Evolutionary conservation across 2,888 invertebrate species (phyloP).

Genomic region (Sisyra terminalis): DNA sequence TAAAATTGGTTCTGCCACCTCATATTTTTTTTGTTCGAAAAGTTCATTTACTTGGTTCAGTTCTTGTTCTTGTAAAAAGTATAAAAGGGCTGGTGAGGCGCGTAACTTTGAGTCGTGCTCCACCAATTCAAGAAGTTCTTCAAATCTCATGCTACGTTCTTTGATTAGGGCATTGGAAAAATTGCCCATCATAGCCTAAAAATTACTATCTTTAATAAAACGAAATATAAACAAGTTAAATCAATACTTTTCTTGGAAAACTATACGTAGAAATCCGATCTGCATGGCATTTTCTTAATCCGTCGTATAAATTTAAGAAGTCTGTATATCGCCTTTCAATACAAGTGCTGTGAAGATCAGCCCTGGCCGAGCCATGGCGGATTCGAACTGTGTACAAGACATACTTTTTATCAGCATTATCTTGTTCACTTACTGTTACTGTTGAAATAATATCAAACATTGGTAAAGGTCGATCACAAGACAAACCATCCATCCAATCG

Average conservation of each 20-base stretch:
- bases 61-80: slow-evolving; percentile 50
- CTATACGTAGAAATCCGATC: slow-evolving; percentile 31
- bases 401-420: slow-evolving; percentile 44
- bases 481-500: neutral
- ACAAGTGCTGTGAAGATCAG: slow-evolving; percentile 37
- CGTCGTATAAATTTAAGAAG: slow-evolving; percentile 45
- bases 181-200: slow-evolving; percentile 46
- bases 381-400: slow-evolving; percentile 53
- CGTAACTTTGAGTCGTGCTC: slow-evolving; percentile 36
- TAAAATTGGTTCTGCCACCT: slow-evolving; percentile 40
- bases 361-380: slow-evolving; percentile 35
- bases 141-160: slow-evolving; percentile 45
- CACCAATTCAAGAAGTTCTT: slow-evolving; percentile 39
- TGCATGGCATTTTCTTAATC: slow-evolving; percentile 41
- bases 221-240: neutral
- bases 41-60: slow-evolving; percentile 39
- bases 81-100: slow-evolving; percentile 36
- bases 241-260: slow-evolving; percentile 51
- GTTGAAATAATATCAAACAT: slow-evolving; percentile 51
- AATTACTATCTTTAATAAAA: slow-evolving; percentile 11
- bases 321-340: slow-evolving; percentile 58
- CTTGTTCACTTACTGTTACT: slow-evolving; percentile 37
- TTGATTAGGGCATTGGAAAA: slow-evolving; percentile 51
- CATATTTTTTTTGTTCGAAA: slow-evolving; percentile 38
- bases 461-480: slow-evolving; percentile 22